These are phyloP conservation scores for Tridacna crocea DNA, from an alignment of 2,888 invertebrate genomes.

Conservation along the genomic window DNA sequence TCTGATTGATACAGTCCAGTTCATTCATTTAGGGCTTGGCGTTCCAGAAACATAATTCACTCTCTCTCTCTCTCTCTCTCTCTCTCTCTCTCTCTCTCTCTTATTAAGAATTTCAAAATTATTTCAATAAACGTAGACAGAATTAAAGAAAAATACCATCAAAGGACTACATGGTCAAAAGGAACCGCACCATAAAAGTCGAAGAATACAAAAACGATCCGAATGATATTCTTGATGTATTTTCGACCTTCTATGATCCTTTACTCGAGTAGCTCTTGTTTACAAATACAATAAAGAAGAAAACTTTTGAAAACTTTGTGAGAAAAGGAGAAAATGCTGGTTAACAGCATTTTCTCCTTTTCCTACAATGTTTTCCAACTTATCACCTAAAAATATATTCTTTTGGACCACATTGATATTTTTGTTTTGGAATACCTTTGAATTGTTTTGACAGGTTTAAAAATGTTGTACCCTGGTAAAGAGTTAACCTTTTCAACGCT, in stretches of 20 bases:
- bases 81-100: too few relatives aligned
- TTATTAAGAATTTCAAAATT: too few relatives aligned
- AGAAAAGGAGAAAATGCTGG: not conserved
- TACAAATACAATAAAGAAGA: not conserved
- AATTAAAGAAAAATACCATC: too few relatives aligned
- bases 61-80: too few relatives aligned
- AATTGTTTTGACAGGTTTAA: not conserved
- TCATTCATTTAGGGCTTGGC: too few relatives aligned
- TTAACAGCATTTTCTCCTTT: constrained; percentile 1
- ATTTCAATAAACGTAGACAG: too few relatives aligned
- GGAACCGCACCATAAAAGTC: too few relatives aligned
- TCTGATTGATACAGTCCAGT: too few relatives aligned
- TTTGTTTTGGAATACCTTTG: not conserved
- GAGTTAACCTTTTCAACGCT: not conserved
- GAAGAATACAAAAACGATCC: too few relatives aligned
- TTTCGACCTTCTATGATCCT: not conserved
- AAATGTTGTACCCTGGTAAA: not conserved
- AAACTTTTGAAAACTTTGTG: not conserved
- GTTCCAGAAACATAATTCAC: too few relatives aligned
- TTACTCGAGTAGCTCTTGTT: not conserved
- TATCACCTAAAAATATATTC: not conserved
- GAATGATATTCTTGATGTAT: constrained; percentile 1
- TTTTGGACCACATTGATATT: not conserved
- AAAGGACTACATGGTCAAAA: too few relatives aligned
- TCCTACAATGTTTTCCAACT: not conserved